Evolutionary conservation across 2,113 vertebrate species (phyloP).

Genomic region (Varanus salvator): DNA sequence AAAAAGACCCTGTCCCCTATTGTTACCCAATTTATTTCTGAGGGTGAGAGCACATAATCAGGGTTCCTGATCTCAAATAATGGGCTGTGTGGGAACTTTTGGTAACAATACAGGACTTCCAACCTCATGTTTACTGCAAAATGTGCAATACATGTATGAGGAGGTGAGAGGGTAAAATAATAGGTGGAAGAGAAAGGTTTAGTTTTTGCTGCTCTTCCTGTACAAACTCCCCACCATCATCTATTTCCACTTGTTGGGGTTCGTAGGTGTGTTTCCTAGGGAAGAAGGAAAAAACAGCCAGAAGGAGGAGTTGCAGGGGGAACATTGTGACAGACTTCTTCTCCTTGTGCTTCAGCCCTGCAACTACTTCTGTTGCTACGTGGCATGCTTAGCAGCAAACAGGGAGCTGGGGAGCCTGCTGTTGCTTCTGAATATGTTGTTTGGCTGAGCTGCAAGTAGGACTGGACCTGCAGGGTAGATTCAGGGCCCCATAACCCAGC

Average conservation of each 20-base stretch:
- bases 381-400: background rate
- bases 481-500: too few species aligned
- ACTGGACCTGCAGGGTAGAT: too few species aligned
- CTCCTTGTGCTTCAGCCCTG: too few species aligned
- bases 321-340: too few species aligned
- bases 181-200: too few species aligned
- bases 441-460: too few species aligned
- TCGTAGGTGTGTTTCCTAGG: background rate
- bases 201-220: too few species aligned
- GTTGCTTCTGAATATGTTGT: background rate
- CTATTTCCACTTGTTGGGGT: background rate
- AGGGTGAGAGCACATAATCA: background rate
- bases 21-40: background rate
- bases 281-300: background rate
- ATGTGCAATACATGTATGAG: background rate
- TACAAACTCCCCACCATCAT: background rate
- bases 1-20: background rate
- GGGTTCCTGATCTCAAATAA: background rate
- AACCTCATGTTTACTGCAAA: background rate
- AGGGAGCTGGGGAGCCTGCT: too few species aligned
- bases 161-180: too few species aligned
- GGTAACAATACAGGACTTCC: background rate
- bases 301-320: background rate
- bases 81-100: background rate
- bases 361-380: background rate